Percentiles rank a stretch among this genome's conserved stretches.
These are phyloP conservation scores for Lissocephala sabroskyi DNA, from an alignment of 2,888 invertebrate species.

Conservation along the genomic window DNA sequence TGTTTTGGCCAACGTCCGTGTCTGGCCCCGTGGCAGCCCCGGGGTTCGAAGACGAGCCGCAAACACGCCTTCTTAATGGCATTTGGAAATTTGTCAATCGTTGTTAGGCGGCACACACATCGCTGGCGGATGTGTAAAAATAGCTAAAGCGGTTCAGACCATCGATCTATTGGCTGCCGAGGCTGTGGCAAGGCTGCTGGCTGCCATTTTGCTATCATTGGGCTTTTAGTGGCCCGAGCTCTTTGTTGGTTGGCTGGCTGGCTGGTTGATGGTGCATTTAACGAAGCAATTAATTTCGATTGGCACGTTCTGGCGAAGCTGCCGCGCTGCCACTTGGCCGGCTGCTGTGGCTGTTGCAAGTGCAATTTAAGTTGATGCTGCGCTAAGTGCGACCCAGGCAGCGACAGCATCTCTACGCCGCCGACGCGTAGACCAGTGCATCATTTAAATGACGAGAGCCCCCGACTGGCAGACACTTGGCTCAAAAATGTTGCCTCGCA, in stretches of 20 bases:
- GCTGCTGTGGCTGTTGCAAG: slow-evolving; percentile 17
- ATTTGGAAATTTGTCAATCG: slow-evolving; percentile 63
- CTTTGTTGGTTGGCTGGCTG: not conserved
- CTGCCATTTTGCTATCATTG: no score
- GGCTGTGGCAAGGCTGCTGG: not conserved
- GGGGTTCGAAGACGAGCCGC: slow-evolving; percentile 15
- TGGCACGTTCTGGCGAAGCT: slow-evolving; percentile 45
- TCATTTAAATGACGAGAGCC: slow-evolving; percentile 54
- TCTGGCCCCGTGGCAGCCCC: no score
- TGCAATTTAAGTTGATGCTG: slow-evolving; percentile 57
- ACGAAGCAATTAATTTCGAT: slow-evolving; percentile 62
- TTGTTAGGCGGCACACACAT: slow-evolving; percentile 24
- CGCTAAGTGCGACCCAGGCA: slow-evolving; percentile 52
- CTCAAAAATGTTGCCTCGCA: slow-evolving; percentile 11
- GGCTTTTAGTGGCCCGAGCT: not conserved
- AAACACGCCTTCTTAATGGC: slow-evolving; percentile 63
- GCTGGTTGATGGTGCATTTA: slow-evolving; percentile 38
- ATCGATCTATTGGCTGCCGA: slow-evolving; percentile 3
- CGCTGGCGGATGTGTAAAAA: slow-evolving; percentile 47
- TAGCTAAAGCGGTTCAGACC: slow-evolving; percentile 40
- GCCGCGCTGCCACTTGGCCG: slow-evolving; percentile 17
- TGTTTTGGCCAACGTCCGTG: no score
- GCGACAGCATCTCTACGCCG: slow-evolving; percentile 5
- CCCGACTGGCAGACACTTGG: not conserved
- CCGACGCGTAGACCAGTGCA: slow-evolving; percentile 12